phyloP scores from a whole-genome alignment of 2,797 vertebrate genomes.

The Halcyon chelicuti region DNA sequence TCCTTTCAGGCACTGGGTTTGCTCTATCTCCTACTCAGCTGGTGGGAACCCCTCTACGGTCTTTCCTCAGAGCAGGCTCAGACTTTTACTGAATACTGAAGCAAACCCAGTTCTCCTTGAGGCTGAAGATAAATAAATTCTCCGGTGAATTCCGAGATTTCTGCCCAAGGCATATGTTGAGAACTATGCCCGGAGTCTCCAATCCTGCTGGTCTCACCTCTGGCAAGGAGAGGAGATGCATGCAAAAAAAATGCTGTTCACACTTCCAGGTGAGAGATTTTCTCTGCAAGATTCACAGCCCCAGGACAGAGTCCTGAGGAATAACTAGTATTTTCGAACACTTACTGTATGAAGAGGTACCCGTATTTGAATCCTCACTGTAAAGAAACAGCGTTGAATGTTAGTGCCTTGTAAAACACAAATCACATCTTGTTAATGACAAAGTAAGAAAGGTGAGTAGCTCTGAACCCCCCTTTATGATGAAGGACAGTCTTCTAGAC shows the following conservation, averaged over 20 bases:
- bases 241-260: neutral
- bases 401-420: neutral
- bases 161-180: neutral
- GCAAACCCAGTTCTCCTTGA: neutral
- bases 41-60: neutral
- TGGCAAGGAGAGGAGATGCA: neutral
- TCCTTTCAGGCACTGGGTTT: neutral
- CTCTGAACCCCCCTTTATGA: neutral
- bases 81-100: neutral
- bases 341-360: neutral
- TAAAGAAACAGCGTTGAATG: neutral
- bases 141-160: neutral
- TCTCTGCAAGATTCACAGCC: neutral
- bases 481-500: neutral
- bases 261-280: neutral
- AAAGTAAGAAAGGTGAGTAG: neutral
- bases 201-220: neutral
- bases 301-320: neutral
- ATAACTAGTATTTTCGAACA: neutral
- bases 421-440: neutral
- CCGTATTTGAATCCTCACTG: neutral
- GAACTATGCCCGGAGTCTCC: neutral
- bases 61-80: neutral
- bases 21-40: neutral
- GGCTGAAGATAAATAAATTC: neutral